Evolutionary conservation across 1,140 invertebrate species (phyloP), one percentile per base, ranked within the genome.

Genomic region (Rhopalosiphum padi): DNA sequence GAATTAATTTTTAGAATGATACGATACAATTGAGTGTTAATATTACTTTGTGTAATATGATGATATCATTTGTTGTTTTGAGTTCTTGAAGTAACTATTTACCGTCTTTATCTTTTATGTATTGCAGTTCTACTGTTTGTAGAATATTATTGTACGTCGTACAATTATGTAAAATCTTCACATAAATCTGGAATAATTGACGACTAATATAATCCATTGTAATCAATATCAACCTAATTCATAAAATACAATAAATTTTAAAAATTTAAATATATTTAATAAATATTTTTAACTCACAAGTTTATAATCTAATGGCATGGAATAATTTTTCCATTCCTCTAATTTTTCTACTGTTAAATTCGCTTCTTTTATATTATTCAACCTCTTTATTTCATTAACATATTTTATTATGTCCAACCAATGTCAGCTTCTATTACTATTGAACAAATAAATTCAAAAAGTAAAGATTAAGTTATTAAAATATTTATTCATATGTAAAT

Each of bases 11-110:
- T 18, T 77, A 18, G 1, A 5, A 77, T 77, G 68, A 35, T 77
- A 35, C 9, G 35, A n/a, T 77, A 77, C 35, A n/a, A 77, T n/a
- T 18, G 15, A 77, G 9, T 77, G 2, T n/a, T 68, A 4, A 11
- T 68, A 77, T 77, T 77, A 77, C n/a, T 77, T n/a, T 77, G 68
- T 77, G 68, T 77, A 77, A 77, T 9, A n/a, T n/a, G n/a, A n/a
- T n/a, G n/a, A n/a, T n/a, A 77, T 77, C 68, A 77, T 77, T 35
- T 5, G 9, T n/a, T 77, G 68, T 77, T 35, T 77, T n/a, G 15
- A 77, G 60, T 25, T 55, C 23, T 55, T n/a, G 60, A 11, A 77
- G 68, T 21, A 77, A 77, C n/a, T 35, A 77, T 77, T 77, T 77
- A 21, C n/a, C n/a, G 35, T 77, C 68, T 6, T 35, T 35, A 2